Evolutionary conservation across 2,888 invertebrate genomes (phyloP).

Genomic region (Cecidostiba fungosa): DNA sequence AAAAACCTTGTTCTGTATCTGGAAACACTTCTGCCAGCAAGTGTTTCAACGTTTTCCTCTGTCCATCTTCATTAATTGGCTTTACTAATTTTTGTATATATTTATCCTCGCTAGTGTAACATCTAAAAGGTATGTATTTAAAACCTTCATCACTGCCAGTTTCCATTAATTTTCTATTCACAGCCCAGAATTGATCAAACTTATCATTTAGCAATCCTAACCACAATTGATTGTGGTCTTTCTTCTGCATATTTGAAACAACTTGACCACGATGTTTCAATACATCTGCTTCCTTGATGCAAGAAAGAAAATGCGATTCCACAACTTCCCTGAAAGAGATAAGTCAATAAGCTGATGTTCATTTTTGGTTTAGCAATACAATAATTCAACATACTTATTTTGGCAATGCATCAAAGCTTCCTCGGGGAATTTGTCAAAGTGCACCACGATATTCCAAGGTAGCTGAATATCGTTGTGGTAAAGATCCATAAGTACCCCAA

Average conservation of each 20-base stretch:
- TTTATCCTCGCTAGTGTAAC: constrained; percentile 86
- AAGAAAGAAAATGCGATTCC: constrained; percentile 96
- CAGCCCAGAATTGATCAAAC: constrained; percentile 99
- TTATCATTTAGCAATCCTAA: constrained; percentile 96
- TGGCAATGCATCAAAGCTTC: constrained; percentile 92
- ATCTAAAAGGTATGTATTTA: constrained; percentile 93
- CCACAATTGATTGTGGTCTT: constrained; percentile 98
- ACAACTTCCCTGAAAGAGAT: constrained; percentile 88
- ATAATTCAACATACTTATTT: constrained; percentile 84
- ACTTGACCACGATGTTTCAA: constrained; percentile 96
- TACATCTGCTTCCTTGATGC: constrained; percentile 98
- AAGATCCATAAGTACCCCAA: constrained; percentile 94
- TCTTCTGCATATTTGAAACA: constrained; percentile 95
- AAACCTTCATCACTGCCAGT: constrained; percentile 89
- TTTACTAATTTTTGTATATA: constrained; percentile 89
- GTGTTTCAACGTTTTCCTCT: constrained; percentile 87
- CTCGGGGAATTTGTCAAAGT: constrained; percentile 97
- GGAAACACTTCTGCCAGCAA: constrained; percentile 87
- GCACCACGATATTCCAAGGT: constrained; percentile 97
- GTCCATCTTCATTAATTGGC: constrained; percentile 89
- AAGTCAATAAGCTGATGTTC: not conserved
- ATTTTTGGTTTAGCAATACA: not conserved
- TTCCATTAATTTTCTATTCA: constrained; percentile 98
- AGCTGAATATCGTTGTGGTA: constrained; percentile 86
- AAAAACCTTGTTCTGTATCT: constrained; percentile 80